Evolutionary conservation across 2,888 invertebrate species (phyloP).

Genomic region (Dione vanillae): DNA sequence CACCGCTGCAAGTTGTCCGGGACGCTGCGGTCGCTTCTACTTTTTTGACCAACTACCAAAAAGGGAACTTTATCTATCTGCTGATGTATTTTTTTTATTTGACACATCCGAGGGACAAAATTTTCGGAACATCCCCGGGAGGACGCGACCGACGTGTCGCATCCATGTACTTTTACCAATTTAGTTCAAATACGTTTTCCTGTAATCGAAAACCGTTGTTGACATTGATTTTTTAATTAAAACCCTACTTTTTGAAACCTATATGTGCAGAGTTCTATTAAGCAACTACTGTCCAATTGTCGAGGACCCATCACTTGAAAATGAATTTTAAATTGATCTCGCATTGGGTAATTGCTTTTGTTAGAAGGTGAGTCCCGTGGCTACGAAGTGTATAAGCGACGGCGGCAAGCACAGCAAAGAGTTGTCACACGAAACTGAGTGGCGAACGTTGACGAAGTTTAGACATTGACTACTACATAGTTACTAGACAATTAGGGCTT

Average conservation of each 20-base stretch:
- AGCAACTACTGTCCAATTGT: not conserved
- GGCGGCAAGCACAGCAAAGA: too few species aligned
- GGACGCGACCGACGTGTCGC: not conserved
- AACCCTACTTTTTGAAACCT: not conserved
- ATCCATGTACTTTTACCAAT: not conserved
- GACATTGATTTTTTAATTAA: slow-evolving; percentile 14
- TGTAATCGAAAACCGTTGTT: not conserved
- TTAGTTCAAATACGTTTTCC: not conserved
- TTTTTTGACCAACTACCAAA: not conserved
- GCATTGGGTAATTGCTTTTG: not conserved
- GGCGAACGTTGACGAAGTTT: too few species aligned
- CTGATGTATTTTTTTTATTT: slow-evolving; percentile 10
- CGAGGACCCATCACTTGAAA: not conserved
- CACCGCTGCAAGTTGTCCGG: not conserved
- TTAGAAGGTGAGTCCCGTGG: not conserved
- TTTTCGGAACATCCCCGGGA: too few species aligned
- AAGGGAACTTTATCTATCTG: not conserved
- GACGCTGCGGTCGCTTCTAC: slow-evolving; percentile 2
- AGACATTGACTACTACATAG: too few species aligned
- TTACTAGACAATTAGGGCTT: too few species aligned
- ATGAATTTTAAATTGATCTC: not conserved
- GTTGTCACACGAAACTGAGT: too few species aligned
- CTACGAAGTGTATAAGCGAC: too few species aligned
- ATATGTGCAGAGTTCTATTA: not conserved
- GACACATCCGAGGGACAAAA: not conserved